Conservation (phyloP, 2,888 invertebrate species). For the Synergus itoensis region DNA sequence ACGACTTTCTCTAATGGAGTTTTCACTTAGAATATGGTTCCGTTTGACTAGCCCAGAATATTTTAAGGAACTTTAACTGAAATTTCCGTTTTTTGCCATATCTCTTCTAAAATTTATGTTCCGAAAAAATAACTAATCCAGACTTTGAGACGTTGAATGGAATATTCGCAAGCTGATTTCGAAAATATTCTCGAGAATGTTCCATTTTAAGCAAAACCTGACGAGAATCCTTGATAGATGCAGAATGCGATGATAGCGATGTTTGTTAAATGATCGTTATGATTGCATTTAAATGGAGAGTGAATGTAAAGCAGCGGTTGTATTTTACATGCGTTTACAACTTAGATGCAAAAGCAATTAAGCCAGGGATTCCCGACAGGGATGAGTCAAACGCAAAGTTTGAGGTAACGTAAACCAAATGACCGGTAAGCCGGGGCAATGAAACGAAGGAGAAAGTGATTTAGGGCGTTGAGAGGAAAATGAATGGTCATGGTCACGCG, state of each 20-base stretch:
- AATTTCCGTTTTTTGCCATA: too few species aligned
- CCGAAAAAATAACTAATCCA: too few species aligned
- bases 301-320: background rate
- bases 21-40: too few species aligned
- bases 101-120: too few species aligned
- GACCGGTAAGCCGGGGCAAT: constrained; percentile 39
- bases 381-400: constrained; percentile 25
- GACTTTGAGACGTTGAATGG: background rate
- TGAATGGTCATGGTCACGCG: too few species aligned
- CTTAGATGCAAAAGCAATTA: background rate
- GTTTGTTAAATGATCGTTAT: background rate
- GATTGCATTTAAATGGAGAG: background rate
- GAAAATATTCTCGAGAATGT: background rate
- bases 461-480: constrained; percentile 39
- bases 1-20: too few species aligned
- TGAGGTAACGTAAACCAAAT: constrained; percentile 44
- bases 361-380: constrained; percentile 9
- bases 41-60: too few species aligned
- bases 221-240: constrained; percentile 10
- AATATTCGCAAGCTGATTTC: background rate
- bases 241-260: background rate
- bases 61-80: too few species aligned
- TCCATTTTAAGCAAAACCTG: constrained; percentile 2
- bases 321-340: background rate
- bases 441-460: constrained; percentile 42